Percentiles rank a stretch among this genome's conserved stretches.
These are phyloP conservation scores for Eutrigla gurnardus DNA, from an alignment of 2,797 vertebrate genomes.

Conservation along the genomic window DNA sequence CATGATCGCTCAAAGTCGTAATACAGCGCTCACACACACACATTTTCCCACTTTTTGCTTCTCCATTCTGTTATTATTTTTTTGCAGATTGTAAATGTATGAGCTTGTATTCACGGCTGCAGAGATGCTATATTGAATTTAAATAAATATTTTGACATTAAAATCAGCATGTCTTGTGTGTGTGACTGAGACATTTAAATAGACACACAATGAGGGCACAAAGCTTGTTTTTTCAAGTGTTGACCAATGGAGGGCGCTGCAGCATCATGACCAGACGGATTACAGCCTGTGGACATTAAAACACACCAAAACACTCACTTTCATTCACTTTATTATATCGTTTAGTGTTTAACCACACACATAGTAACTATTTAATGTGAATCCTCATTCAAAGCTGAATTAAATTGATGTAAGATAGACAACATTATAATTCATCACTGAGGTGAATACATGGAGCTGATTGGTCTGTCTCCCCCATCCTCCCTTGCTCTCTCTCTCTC, in stretches of 20 bases:
- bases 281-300: background rate
- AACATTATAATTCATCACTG: slow-evolving; percentile 46
- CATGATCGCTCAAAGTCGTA: slow-evolving; percentile 8
- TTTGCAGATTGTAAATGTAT: slow-evolving; percentile 32
- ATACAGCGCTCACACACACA: background rate
- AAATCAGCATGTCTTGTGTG: slow-evolving; percentile 17
- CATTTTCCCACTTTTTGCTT: slow-evolving; percentile 1
- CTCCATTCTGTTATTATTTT: background rate
- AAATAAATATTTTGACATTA: slow-evolving; percentile 70
- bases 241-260: slow-evolving; percentile 50
- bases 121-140: slow-evolving; percentile 46
- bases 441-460: slow-evolving; percentile 45
- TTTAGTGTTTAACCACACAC: background rate
- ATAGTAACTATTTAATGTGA: background rate
- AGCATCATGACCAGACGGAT: slow-evolving; percentile 23
- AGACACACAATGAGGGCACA: background rate
- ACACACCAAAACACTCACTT: background rate
- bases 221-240: background rate
- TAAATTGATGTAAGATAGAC: slow-evolving; percentile 11
- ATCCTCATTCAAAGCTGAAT: background rate
- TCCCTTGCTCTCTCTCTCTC: slow-evolving; percentile 20
- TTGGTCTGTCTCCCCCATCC: slow-evolving; percentile 47
- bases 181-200: background rate
- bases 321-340: background rate
- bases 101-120: slow-evolving; percentile 7